These are phyloP conservation scores for Pteropus rufus DNA, from an alignment of 2,797 vertebrate genomes.

Conservation along the genomic window DNA sequence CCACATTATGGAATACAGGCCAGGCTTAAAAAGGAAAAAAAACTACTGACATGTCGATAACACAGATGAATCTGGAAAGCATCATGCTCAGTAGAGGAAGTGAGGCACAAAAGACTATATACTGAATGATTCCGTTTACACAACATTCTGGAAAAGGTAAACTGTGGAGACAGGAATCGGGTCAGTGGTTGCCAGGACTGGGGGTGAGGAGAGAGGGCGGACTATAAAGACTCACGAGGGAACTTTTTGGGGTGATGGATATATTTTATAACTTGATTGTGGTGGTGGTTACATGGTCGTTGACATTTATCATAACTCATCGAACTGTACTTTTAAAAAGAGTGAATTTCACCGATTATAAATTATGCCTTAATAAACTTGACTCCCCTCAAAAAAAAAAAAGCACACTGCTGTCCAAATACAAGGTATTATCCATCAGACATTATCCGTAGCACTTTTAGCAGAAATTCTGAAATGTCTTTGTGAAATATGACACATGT, in stretches of 20 bases:
- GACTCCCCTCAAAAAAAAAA: background rate
- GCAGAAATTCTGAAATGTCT: background rate
- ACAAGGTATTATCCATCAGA: background rate
- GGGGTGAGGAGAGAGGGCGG: background rate
- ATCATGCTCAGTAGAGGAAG: background rate
- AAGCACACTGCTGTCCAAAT: background rate
- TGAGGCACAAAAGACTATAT: background rate
- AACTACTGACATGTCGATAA: background rate
- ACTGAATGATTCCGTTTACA: background rate
- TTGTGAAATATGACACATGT: background rate
- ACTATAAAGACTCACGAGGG: background rate
- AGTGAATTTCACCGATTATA: background rate
- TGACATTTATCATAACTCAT: background rate
- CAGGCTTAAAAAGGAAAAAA: background rate
- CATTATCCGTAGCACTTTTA: background rate
- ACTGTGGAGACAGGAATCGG: background rate
- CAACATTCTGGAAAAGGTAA: background rate
- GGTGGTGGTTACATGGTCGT: background rate
- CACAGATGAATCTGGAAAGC: background rate
- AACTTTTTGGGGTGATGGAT: background rate
- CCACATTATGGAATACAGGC: background rate
- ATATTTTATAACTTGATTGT: background rate
- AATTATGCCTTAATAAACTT: background rate
- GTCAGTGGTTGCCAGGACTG: background rate
- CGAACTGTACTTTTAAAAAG: background rate